Percentiles rank a stretch among this genome's conserved stretches.
phyloP scores from a whole-genome alignment of 2,888 invertebrate genomes.

The Diarsia dahlii region DNA sequence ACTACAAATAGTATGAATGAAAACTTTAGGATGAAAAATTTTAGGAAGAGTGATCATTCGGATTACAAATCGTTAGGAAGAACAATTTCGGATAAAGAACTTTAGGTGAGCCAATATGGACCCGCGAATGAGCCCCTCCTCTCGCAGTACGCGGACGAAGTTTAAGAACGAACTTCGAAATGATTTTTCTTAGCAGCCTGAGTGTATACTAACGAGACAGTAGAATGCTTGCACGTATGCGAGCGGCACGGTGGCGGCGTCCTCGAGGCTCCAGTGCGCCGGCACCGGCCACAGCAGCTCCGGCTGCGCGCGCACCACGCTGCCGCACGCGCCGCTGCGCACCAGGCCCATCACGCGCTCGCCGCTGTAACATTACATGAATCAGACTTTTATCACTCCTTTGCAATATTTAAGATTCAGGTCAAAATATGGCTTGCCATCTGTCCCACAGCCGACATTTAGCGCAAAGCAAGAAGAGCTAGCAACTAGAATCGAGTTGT shows the following conservation, averaged over 20 bases:
- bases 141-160: background rate
- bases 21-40: no score
- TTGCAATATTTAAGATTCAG: background rate
- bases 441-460: no score
- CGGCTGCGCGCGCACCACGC: slow-evolving; percentile 75
- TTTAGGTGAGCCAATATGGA: no score
- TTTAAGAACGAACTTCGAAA: background rate
- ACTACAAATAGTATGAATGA: no score
- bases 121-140: background rate
- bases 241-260: slow-evolving; percentile 94
- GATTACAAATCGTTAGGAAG: no score
- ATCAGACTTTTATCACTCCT: background rate
- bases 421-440: background rate
- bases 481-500: no score
- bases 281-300: slow-evolving; percentile 93
- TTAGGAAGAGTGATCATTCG: no score
- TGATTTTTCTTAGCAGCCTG: background rate
- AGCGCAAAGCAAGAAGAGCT: no score
- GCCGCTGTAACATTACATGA: slow-evolving; percentile 76
- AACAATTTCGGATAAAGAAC: no score
- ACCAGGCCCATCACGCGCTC: slow-evolving; percentile 21
- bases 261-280: slow-evolving; percentile 92
- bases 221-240: slow-evolving; percentile 92
- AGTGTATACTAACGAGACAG: slow-evolving; percentile 72
- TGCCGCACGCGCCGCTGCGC: no score